phyloP scores from a whole-genome alignment of 1,140 invertebrate genomes.

The Branchinecta lindahli region DNA sequence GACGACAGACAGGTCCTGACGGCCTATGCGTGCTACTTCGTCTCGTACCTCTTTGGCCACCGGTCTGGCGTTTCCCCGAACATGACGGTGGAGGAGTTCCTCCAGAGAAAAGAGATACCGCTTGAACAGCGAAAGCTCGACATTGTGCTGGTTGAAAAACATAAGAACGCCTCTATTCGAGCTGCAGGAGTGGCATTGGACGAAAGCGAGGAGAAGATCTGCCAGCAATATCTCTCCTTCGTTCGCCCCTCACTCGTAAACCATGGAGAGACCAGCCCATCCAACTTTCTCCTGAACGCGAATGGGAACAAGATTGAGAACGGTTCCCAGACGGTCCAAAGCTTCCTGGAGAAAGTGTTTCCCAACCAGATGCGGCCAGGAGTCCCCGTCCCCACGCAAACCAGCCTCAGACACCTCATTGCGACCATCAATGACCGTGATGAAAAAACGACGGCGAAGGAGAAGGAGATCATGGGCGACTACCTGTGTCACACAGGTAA shows the following conservation, averaged over 20 bases:
- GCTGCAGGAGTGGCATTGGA: background rate
- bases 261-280: background rate
- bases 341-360: background rate
- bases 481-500: background rate
- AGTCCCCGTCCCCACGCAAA: too few species aligned
- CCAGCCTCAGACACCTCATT: too few species aligned
- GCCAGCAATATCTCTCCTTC: background rate
- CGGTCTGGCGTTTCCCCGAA: too few species aligned
- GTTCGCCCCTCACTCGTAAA: background rate
- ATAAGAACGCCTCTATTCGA: too few species aligned
- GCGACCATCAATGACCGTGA: background rate
- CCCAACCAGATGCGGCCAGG: background rate
- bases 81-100: too few species aligned
- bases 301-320: background rate
- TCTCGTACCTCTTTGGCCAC: too few species aligned
- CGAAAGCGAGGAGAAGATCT: background rate
- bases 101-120: too few species aligned
- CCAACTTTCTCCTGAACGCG: background rate
- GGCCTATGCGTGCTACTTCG: too few species aligned
- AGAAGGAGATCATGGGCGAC: background rate
- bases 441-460: background rate
- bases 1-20: too few species aligned
- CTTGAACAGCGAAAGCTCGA: too few species aligned
- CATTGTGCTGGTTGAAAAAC: too few species aligned
- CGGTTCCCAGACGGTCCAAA: background rate